A percentile compares a stretch with the other conserved stretches of the same genome.
These are phyloP conservation scores for Terrapene triunguis DNA, from an alignment of 2,113 vertebrate species.

Conservation along the genomic window DNA sequence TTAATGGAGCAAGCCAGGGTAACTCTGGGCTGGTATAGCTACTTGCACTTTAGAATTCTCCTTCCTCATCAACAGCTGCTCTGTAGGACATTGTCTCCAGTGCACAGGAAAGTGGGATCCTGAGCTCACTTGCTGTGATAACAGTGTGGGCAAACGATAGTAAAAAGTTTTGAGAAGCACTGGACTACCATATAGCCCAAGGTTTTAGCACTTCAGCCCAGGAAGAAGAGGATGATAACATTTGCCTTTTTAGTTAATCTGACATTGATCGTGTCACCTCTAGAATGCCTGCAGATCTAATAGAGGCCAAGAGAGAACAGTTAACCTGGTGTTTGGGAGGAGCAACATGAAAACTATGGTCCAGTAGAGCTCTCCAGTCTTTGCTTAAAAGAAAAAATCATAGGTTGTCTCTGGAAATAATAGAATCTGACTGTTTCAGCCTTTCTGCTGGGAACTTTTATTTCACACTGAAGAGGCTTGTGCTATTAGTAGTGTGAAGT, in stretches of 20 bases:
- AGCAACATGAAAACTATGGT: rapidly evolving
- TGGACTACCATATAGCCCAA: background rate
- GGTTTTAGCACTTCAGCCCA: background rate
- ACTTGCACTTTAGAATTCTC: background rate
- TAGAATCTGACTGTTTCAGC: background rate
- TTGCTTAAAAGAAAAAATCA: background rate
- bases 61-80: background rate
- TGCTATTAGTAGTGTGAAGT: background rate
- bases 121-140: background rate
- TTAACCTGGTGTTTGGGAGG: background rate
- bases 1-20: background rate
- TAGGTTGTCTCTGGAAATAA: background rate
- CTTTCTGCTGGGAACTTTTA: background rate
- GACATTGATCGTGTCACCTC: background rate
- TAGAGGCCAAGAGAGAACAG: background rate
- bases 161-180: background rate
- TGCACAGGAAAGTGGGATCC: background rate
- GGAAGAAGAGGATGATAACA: background rate
- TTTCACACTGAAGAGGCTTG: background rate
- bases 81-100: background rate
- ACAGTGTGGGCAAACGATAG: background rate
- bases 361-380: background rate
- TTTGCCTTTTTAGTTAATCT: background rate
- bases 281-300: background rate
- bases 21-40: background rate